Percentiles rank a stretch among this genome's conserved stretches.
These are phyloP conservation scores for Channa maculata DNA, from an alignment of 2,113 vertebrate genomes.

Conservation along the genomic window DNA sequence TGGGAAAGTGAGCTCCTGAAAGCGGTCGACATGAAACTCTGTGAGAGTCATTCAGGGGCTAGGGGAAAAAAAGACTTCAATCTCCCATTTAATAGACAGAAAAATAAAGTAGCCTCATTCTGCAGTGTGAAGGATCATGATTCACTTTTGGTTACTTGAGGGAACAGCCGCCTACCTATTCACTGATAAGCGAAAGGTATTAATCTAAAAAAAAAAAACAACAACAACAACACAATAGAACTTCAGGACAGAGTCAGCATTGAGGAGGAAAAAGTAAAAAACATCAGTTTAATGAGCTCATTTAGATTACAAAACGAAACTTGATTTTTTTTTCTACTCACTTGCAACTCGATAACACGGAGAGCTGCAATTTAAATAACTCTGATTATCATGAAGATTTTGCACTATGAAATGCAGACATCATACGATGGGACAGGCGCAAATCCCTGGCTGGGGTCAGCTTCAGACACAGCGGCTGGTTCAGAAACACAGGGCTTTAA, in stretches of 20 bases:
- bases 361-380: conserved; percentile 66
- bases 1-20: conserved; percentile 57
- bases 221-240: conserved; percentile 45
- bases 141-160: conserved; percentile 60
- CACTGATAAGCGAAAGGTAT: conserved; percentile 61
- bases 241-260: conserved; percentile 50
- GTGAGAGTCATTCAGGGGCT: conserved; percentile 49
- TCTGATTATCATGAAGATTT: conserved; percentile 59
- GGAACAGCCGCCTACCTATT: conserved; percentile 54
- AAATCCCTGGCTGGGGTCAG: conserved; percentile 68
- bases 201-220: conserved; percentile 55
- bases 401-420: conserved; percentile 43
- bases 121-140: conserved; percentile 53
- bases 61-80: conserved; percentile 30
- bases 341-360: conserved; percentile 39
- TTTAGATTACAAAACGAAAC: conserved; percentile 56
- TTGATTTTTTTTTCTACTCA: conserved; percentile 28
- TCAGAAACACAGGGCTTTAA: conserved; percentile 73
- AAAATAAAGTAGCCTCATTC: conserved; percentile 62
- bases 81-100: conserved; percentile 60
- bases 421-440: conserved; percentile 59
- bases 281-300: conserved; percentile 54
- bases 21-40: conserved; percentile 46
- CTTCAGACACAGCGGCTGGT: conserved; percentile 62
- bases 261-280: conserved; percentile 12